A percentile compares a stretch with the other conserved stretches of the same genome.
Evolutionary conservation across 2,113 vertebrate genomes (phyloP).

Genomic region (Nicator chloris): DNA sequence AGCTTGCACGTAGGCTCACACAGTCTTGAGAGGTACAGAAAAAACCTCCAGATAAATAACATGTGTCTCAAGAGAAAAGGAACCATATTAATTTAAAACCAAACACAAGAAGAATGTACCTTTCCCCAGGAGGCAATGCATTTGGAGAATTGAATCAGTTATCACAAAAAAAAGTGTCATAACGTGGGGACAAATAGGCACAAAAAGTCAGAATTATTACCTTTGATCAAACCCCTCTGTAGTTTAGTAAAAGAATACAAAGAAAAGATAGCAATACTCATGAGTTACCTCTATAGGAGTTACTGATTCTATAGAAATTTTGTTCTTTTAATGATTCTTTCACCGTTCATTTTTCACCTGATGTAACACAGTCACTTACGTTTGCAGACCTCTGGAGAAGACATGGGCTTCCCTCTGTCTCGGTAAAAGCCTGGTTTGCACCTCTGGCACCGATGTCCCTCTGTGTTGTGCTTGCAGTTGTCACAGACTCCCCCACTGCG

Average conservation of each 20-base stretch:
- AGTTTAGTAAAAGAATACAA: background rate
- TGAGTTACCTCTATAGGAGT: background rate
- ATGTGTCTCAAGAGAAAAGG: background rate
- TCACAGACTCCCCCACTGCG: slow-evolving; percentile 81
- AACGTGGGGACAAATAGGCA: background rate
- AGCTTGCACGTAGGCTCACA: background rate
- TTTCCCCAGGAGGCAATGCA: background rate
- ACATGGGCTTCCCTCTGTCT: slow-evolving; percentile 68
- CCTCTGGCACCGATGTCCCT: slow-evolving; percentile 82
- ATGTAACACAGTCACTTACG: slow-evolving; percentile 52
- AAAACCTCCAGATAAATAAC: background rate
- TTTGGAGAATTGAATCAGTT: background rate
- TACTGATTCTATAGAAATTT: background rate
- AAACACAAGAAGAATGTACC: background rate
- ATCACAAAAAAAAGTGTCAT: background rate
- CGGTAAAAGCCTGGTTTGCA: slow-evolving; percentile 81
- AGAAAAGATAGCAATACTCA: background rate
- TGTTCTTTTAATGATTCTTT: background rate
- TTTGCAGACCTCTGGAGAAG: slow-evolving; percentile 77
- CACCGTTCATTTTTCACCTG: background rate
- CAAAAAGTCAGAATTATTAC: background rate
- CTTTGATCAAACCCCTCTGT: background rate
- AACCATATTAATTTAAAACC: background rate
- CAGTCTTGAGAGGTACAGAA: background rate
- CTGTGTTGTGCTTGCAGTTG: slow-evolving; percentile 82